Evolutionary conservation across 2,797 vertebrate species (phyloP), one percentile per base, ranked within the genome.

Genomic region (Thalassophryne amazonica): DNA sequence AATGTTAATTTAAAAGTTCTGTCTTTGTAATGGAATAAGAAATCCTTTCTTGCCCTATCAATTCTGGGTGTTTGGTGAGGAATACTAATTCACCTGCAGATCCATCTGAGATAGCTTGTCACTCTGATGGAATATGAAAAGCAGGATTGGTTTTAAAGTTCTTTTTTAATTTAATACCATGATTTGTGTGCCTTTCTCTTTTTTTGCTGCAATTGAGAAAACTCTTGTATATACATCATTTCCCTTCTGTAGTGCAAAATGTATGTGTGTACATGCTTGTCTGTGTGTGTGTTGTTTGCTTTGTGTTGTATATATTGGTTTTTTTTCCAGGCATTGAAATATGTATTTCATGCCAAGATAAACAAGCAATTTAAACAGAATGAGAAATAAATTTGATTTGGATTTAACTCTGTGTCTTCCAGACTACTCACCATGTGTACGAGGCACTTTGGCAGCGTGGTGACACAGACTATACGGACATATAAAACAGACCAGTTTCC

Each of bases 1-100:
- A 98, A 98, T 96, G 96, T 96, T 99, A 98, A 99, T 99, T 99
- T 99, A 96, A 96, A 91, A 96, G 95, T 92, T 93, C 96, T 95
- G 93, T 98, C 95, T 95, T 91, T 98, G 95, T 98, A 99, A 98
- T 99, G 95, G 97, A 98, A 98, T 96, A 97, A 96, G 94, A 98
- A 97, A 98, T 96, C 96, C 97, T 95, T 94, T 93, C 81, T 92
- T 97, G 95, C 94, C 94, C 88, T 96, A 96, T 98, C 97, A 97
- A 96, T 94, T 89, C 81, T 92, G 56, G 37, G 86, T 79, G 91
- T 93, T 93, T 92, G 95, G 95, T 89, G 91, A 91, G 88, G 96
- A 97, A 99, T 99, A 97, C 97, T 98, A 98, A 99, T 99, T 90
- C 70, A 54, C 62, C 48, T 64, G 6, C 15, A 51, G 40, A 42